Evolutionary conservation across 2,797 vertebrate species (phyloP).

Genomic region (Darevskia mixta): DNA sequence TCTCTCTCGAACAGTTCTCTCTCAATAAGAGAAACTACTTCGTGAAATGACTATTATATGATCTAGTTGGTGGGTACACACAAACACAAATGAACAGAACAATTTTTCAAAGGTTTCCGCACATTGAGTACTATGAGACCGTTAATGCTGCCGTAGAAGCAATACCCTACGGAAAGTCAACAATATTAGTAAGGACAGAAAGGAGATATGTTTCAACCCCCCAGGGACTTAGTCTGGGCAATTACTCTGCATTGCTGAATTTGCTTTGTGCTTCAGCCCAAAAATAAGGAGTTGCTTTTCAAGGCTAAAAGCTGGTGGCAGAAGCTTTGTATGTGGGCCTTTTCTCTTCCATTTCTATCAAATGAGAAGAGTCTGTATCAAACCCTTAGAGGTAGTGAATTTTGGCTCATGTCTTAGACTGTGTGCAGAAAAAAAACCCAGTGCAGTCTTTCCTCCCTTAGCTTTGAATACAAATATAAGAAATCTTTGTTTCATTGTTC

Average conservation of each 20-base stretch:
- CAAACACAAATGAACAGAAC: background rate
- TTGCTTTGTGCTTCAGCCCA: conserved; percentile 14
- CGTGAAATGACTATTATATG: background rate
- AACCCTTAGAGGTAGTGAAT: background rate
- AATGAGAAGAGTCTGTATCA: background rate
- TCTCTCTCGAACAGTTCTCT: conserved; percentile 2
- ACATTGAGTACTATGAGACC: background rate
- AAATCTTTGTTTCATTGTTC: background rate
- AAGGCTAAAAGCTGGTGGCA: background rate
- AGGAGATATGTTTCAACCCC: background rate
- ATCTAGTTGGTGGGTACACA: background rate
- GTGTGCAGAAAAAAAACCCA: background rate
- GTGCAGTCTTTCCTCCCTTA: background rate
- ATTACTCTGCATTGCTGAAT: background rate
- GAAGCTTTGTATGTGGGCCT: background rate
- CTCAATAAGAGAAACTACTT: background rate
- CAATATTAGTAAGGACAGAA: conserved; percentile 1
- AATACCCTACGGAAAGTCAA: background rate
- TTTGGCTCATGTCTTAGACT: background rate
- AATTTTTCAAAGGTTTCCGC: background rate
- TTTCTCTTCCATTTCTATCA: background rate
- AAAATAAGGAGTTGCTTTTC: conserved; percentile 3
- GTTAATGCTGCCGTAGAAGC: background rate
- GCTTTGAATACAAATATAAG: background rate
- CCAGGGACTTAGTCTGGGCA: background rate